Base-by-base conservation (phyloP, 2,888 invertebrate genomes). In the Lasioglossum morio region DNA sequence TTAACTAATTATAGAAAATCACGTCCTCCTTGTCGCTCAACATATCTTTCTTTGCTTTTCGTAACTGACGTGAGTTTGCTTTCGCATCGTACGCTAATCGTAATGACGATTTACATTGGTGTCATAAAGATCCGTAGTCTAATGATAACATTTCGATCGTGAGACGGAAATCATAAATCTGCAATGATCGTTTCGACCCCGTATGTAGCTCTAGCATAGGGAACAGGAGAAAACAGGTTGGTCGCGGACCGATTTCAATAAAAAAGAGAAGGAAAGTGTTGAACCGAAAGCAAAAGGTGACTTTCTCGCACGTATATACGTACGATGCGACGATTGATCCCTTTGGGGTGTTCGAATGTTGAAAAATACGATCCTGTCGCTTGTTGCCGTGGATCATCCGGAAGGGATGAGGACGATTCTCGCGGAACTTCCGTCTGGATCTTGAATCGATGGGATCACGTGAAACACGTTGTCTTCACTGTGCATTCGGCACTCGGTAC, bases 401-500 rank as follows among this genome's bases (percentile, higher is more conserved):
- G n/a, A 57, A 12, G n/a, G n/a, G 57, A n/a, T 12, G n/a, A n/a
- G 4, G n/a, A 14, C 4, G 70, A 40, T 5, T 40, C 70, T n/a
- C 40, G n/a, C 14, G n/a, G 0, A 70, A 70, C n/a, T n/a, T 70
- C 14, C 70, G 46, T 23, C 2, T 23, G 34, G 8, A 72, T 70
- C 14, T 14, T n/a, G 23, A 7, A 30, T 72, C 72, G 16, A 43
- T 7, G 27, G 37, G n/a, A 30, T 72, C 46, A 40, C 37, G 30
- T 4, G 46, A 34, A 73, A 73, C 34, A 14, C 34, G 34, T 19
- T 12, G 23, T n/a, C 48, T 10, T n/a, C 57, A 57, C 57, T n/a
- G 57, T 12, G n/a, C n/a, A 57, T 1, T 23, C 73, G 34, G 4
- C 46, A 89, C 86, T 88, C 73, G 34, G 4, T 30, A 89, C 86